Conservation (phyloP, 2,113 vertebrate species). For the Notarius quadriscutis region DNA sequence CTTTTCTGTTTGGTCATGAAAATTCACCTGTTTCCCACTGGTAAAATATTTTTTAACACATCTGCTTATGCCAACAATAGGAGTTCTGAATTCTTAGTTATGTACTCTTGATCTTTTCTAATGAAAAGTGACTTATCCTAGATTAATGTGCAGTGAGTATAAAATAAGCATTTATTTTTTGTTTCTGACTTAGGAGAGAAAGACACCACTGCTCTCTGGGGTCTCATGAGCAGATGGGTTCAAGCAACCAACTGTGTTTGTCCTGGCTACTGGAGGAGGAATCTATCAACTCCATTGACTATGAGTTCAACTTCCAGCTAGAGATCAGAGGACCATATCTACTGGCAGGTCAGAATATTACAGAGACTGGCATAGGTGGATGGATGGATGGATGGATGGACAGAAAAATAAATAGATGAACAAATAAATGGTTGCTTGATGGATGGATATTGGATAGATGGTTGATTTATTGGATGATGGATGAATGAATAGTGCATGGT, state of each 20-base stretch:
- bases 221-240: constrained; percentile 64
- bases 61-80: not conserved
- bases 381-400: not conserved
- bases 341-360: constrained; percentile 80
- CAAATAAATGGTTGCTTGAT: too few species aligned
- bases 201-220: constrained; percentile 58
- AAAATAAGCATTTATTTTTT: not conserved
- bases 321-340: constrained; percentile 90
- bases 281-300: constrained; percentile 87
- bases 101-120: not conserved
- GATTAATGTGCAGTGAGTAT: not conserved
- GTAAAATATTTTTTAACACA: not conserved
- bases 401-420: too few species aligned
- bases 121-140: not conserved
- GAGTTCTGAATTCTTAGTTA: not conserved
- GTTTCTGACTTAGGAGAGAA: constrained; percentile 66
- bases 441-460: not conserved
- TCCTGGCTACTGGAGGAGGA: constrained; percentile 79
- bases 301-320: constrained; percentile 91
- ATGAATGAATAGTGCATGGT: not conserved
- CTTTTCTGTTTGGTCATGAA: not conserved
- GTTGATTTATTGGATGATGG: not conserved
- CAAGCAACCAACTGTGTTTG: constrained; percentile 73
- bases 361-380: not conserved
- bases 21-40: not conserved